Percentiles rank a stretch among this genome's conserved stretches.
Conservation (phyloP, 1,140 invertebrate species). For the Ephestia elutella region DNA sequence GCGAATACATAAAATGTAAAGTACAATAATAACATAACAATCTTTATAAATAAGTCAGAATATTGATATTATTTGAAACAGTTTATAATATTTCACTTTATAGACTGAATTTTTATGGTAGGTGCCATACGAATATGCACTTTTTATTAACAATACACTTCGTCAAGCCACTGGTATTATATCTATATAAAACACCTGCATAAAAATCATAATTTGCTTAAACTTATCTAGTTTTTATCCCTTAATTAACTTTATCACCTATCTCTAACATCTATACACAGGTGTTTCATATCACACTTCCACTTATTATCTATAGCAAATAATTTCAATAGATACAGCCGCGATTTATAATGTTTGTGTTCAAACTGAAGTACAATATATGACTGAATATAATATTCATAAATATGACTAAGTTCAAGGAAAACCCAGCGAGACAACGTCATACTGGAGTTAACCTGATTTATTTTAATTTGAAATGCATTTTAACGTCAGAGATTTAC, state of each 20-base stretch:
- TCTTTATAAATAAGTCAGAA: too few species aligned
- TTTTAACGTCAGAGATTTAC: background rate
- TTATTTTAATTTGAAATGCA: background rate
- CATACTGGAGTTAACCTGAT: constrained; percentile 11
- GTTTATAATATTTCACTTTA: too few species aligned
- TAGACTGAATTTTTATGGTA: too few species aligned
- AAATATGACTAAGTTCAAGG: constrained; percentile 13
- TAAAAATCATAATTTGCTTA: background rate
- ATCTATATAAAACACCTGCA: too few species aligned
- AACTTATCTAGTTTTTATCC: background rate
- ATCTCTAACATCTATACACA: background rate
- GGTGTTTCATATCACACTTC: background rate
- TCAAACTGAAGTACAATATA: background rate
- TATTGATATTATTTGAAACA: too few species aligned
- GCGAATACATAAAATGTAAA: background rate
- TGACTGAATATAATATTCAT: background rate
- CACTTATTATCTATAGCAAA: too few species aligned
- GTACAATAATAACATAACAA: too few species aligned
- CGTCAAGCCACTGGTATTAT: too few species aligned
- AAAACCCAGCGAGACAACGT: constrained; percentile 9
- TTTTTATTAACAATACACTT: too few species aligned
- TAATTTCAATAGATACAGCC: too few species aligned
- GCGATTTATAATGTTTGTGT: background rate
- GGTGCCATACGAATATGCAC: too few species aligned
- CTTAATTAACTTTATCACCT: background rate